phyloP scores from a whole-genome alignment of 1,140 invertebrate genomes.

The Achroia grisella region DNA sequence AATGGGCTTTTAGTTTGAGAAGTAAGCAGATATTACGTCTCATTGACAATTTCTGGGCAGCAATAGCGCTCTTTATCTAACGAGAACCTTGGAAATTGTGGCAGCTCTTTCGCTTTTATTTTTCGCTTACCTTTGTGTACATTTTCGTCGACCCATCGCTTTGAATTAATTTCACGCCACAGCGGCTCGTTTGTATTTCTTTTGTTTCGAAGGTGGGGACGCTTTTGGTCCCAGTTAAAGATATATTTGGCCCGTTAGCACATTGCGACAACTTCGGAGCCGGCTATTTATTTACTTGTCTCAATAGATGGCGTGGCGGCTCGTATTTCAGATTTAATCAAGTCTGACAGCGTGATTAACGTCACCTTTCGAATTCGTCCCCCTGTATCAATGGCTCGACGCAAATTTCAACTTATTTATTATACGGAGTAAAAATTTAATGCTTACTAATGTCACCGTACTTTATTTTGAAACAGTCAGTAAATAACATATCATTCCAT shows the following conservation, averaged over 20 bases:
- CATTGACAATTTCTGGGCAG: conserved; percentile 15
- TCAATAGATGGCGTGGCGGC: conserved; percentile 40
- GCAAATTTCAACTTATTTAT: conserved; percentile 4
- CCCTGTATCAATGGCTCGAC: conserved; percentile 20
- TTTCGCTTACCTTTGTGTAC: conserved; percentile 49
- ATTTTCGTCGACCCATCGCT: conserved; percentile 44
- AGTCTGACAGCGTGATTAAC: conserved; percentile 55
- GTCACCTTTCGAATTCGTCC: conserved; percentile 35
- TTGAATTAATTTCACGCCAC: conserved; percentile 52
- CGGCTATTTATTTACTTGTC: conserved; percentile 50
- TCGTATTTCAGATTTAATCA: conserved; percentile 63
- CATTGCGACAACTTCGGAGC: conserved; percentile 45
- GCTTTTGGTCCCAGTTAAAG: conserved; percentile 37
- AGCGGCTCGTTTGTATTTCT: conserved; percentile 45
- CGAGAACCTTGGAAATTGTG: conserved; percentile 39
- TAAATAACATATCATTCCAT: no score
- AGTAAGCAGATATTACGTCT: not conserved
- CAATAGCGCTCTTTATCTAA: conserved; percentile 17
- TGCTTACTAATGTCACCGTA: no score
- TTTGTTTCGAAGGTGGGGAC: conserved; percentile 39
- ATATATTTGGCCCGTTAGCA: conserved; percentile 43
- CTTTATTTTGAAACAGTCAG: no score
- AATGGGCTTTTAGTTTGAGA: no score
- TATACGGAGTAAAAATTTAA: no score
- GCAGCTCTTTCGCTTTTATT: conserved; percentile 40